phyloP scores from a whole-genome alignment of 37 sponge, comb jelly and placozoan genomes.

The Corticium candelabrum region DNA sequence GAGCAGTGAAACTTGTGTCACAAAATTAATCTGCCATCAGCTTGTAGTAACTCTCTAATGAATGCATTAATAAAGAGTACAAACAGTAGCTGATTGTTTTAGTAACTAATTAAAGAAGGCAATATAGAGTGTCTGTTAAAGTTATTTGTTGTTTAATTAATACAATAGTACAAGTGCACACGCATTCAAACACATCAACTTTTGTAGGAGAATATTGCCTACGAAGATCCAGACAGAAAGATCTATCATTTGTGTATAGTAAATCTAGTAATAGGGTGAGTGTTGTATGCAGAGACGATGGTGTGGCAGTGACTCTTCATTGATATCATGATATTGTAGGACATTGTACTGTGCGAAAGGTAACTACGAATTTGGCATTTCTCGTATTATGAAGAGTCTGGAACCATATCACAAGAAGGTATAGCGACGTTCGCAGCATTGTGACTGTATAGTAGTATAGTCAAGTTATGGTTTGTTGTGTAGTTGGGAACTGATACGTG shows the following conservation, averaged over 20 bases:
- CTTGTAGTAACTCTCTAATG: too few relatives aligned
- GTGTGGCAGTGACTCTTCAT: neutral
- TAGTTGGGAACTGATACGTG: constrained; percentile 97
- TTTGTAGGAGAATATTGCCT: constrained; percentile 78
- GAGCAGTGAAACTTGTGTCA: too few relatives aligned
- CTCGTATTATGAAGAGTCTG: constrained; percentile 88
- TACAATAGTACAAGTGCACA: too few relatives aligned
- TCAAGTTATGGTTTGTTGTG: neutral
- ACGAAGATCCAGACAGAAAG: constrained; percentile 94
- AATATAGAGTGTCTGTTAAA: too few relatives aligned
- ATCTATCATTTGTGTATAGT: constrained; percentile 93
- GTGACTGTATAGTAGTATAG: neutral
- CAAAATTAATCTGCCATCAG: too few relatives aligned
- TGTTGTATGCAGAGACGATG: neutral
- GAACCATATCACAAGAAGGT: constrained; percentile 98
- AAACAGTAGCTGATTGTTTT: too few relatives aligned
- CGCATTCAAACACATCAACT: too few relatives aligned
- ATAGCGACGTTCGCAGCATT: neutral
- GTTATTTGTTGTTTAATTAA: too few relatives aligned
- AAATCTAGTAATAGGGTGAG: constrained; percentile 93
- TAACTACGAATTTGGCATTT: constrained; percentile 96
- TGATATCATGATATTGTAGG: constrained; percentile 6
- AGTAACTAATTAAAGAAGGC: too few relatives aligned
- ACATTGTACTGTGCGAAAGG: constrained; percentile 96
- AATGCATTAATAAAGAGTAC: too few relatives aligned